A percentile compares a stretch with the other conserved stretches of the same genome.
These are phyloP conservation scores for Onychomys leucogaster DNA, from an alignment of 2,797 vertebrate genomes.

Conservation along the genomic window DNA sequence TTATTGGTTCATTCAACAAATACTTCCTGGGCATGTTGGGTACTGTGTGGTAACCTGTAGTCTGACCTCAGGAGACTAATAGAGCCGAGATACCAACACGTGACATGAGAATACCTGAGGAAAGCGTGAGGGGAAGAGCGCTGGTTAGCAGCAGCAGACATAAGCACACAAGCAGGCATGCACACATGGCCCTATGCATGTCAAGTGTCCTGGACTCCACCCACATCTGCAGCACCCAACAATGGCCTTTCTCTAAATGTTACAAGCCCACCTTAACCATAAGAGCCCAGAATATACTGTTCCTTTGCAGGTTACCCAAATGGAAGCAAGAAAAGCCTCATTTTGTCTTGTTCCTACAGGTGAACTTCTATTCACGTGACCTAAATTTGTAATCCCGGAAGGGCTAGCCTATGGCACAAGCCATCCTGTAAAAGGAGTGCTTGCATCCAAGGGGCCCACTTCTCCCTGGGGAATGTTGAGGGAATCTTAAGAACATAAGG, in stretches of 20 bases:
- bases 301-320: neutral
- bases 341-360: constrained; percentile 13
- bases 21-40: neutral
- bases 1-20: neutral
- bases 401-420: neutral
- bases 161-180: neutral
- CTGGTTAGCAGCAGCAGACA: neutral
- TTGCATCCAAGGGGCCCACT: neutral
- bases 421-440: neutral
- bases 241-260: neutral
- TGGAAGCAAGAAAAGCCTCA: neutral
- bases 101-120: neutral
- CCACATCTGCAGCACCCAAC: neutral
- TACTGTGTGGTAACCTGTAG: neutral
- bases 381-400: neutral
- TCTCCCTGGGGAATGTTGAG: constrained; percentile 8
- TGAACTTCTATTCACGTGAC: neutral
- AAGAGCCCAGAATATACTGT: neutral
- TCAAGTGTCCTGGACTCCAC: neutral
- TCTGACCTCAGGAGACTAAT: neutral
- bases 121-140: neutral
- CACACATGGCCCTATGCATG: neutral
- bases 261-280: neutral
- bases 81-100: neutral
- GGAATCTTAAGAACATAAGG: constrained; percentile 33